phyloP scores from a whole-genome alignment of 2,888 invertebrate genomes.

The Cotesia congregata region DNA sequence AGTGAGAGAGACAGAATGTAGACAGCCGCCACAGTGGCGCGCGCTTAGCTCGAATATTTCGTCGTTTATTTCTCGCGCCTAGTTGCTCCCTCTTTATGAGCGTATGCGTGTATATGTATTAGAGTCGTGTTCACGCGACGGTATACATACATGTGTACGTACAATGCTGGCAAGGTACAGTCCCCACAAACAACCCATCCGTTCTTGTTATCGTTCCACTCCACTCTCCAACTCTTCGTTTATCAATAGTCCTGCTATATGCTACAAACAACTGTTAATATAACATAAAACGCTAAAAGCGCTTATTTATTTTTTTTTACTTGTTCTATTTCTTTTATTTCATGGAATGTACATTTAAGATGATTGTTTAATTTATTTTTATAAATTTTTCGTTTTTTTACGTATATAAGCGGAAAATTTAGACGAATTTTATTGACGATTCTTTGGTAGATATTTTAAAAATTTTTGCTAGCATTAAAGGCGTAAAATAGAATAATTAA shows the following conservation, averaged over 20 bases:
- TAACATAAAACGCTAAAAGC: neutral
- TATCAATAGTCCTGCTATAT: neutral
- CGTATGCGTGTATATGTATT: neutral
- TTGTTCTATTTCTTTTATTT: too few relatives aligned
- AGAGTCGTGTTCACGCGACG: neutral
- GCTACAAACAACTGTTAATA: neutral
- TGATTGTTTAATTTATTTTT: too few relatives aligned
- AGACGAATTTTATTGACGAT: too few relatives aligned
- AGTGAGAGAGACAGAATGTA: constrained; percentile 13
- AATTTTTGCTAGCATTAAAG: too few relatives aligned
- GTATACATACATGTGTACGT: neutral
- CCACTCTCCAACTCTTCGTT: neutral
- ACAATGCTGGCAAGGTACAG: constrained; percentile 23
- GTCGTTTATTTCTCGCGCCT: constrained; percentile 36
- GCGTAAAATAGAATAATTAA: too few relatives aligned
- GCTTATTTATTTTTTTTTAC: neutral
- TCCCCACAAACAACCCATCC: constrained; percentile 24
- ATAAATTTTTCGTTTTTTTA: too few relatives aligned
- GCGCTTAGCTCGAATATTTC: constrained; percentile 17
- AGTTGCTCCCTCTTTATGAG: constrained; percentile 7
- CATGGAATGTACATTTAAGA: too few relatives aligned
- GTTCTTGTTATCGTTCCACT: constrained; percentile 2
- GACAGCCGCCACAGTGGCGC: constrained; percentile 41
- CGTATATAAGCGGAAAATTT: too few relatives aligned
- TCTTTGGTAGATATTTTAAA: too few relatives aligned